These are phyloP conservation scores for Toxostoma redivivum DNA, from an alignment of 2,113 vertebrate genomes.

Conservation along the genomic window DNA sequence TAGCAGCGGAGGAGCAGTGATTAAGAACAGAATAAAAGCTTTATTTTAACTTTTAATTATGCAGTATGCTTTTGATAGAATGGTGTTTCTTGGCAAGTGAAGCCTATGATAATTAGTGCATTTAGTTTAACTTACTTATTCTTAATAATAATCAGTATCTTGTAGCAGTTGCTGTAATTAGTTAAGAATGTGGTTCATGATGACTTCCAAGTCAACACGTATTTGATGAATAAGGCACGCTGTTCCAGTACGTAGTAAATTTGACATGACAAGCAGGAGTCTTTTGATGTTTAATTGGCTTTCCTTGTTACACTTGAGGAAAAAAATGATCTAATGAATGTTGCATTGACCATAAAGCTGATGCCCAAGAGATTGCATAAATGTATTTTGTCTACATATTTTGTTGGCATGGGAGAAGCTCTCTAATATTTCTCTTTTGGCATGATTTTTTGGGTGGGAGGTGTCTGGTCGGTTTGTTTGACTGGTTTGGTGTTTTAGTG, in stretches of 20 bases:
- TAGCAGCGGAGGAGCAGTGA: background rate
- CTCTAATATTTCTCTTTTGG: background rate
- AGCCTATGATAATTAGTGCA: background rate
- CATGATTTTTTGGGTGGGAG: accelerated
- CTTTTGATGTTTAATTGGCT: slow-evolving; percentile 38
- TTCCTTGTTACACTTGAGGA: background rate
- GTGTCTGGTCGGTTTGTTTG: background rate
- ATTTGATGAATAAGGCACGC: background rate
- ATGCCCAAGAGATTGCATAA: background rate
- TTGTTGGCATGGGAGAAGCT: background rate
- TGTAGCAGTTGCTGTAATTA: slow-evolving; percentile 7
- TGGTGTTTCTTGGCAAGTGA: background rate
- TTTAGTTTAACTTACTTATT: background rate
- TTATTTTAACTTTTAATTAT: background rate
- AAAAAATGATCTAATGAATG: background rate
- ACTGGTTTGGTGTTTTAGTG: background rate
- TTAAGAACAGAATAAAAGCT: background rate
- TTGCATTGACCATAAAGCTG: background rate
- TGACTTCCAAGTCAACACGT: background rate
- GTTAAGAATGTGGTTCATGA: slow-evolving; percentile 2
- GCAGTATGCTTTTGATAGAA: background rate
- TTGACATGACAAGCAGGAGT: background rate
- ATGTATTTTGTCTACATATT: background rate
- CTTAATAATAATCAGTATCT: slow-evolving; percentile 3
- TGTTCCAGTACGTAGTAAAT: background rate